A percentile compares a stretch with the other conserved stretches of the same genome.
Conservation (phyloP, 1,140 invertebrate species). For the Drosophila funebris region DNA sequence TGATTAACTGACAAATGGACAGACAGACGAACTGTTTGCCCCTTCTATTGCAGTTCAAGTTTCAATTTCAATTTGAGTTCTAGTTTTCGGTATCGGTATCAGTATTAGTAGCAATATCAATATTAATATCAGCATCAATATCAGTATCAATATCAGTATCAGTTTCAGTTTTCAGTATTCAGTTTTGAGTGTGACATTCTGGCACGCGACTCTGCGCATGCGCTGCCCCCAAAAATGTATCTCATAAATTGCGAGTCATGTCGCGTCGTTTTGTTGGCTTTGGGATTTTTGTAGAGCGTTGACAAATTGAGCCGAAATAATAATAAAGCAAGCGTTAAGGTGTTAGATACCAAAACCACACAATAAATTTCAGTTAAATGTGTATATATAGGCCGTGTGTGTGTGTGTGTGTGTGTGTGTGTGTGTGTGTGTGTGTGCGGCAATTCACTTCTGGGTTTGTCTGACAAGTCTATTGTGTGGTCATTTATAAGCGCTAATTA, state of each 20-base stretch:
- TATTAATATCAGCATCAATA: slow-evolving; percentile 11
- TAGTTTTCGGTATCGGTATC: too few relatives aligned
- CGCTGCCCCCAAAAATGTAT: slow-evolving; percentile 20
- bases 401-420: background rate
- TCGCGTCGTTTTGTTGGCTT: slow-evolving; percentile 52
- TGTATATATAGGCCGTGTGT: too few relatives aligned
- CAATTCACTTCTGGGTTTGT: slow-evolving; percentile 18
- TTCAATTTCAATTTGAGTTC: background rate
- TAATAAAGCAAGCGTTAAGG: slow-evolving; percentile 30
- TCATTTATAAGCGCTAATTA: slow-evolving; percentile 30
- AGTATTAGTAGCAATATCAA: slow-evolving; percentile 11
- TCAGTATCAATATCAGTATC: slow-evolving; percentile 16
- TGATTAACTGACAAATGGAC: slow-evolving; percentile 2
- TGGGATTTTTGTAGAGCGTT: slow-evolving; percentile 25
- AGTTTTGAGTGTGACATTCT: background rate
- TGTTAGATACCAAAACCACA: slow-evolving; percentile 27
- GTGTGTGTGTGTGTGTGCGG: slow-evolving; percentile 1
- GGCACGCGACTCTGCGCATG: slow-evolving; percentile 62
- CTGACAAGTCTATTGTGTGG: slow-evolving; percentile 14
- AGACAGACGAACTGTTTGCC: background rate
- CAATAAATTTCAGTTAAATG: slow-evolving; percentile 11
- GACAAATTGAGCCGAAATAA: slow-evolving; percentile 33
- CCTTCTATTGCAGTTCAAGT: background rate
- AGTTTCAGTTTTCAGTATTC: slow-evolving; percentile 10
- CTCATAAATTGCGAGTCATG: slow-evolving; percentile 46